Conservation (phyloP, 1,140 invertebrate species). For the Chlorops oryzae region DNA sequence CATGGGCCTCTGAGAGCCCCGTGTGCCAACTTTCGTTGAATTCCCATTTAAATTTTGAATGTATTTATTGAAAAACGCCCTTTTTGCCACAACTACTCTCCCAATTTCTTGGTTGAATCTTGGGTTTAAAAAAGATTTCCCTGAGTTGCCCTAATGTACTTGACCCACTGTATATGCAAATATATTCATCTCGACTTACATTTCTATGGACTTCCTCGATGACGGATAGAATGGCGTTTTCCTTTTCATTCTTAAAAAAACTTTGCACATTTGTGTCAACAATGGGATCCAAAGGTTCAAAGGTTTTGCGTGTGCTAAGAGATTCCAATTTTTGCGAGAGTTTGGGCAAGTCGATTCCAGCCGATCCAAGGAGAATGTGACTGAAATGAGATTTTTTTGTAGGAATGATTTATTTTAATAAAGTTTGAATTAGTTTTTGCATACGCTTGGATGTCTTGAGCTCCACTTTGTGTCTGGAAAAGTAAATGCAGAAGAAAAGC, state of each 20-base stretch:
- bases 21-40: too few species aligned
- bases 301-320: constrained; percentile 74
- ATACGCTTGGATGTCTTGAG: constrained; percentile 90
- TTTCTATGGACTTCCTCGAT: constrained; percentile 83
- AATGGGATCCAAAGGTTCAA: constrained; percentile 84
- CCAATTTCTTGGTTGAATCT: too few species aligned
- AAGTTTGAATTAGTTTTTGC: constrained; percentile 30
- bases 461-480: constrained; percentile 73
- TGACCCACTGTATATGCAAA: too few species aligned
- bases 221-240: constrained; percentile 86
- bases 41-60: too few species aligned
- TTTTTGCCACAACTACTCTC: too few species aligned
- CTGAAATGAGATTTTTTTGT: constrained; percentile 48
- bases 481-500: too few species aligned
- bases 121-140: too few species aligned
- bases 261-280: constrained; percentile 82
- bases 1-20: too few species aligned
- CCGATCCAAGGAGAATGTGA: constrained; percentile 84
- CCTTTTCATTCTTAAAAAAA: constrained; percentile 86
- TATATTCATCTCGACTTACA: constrained; percentile 52
- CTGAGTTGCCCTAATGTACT: neutral
- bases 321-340: constrained; percentile 85
- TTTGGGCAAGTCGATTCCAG: constrained; percentile 88
- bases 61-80: too few species aligned
- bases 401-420: neutral